Conservation (phyloP, 2,113 vertebrate genomes). For the Muntiacus muntjak region DNA sequence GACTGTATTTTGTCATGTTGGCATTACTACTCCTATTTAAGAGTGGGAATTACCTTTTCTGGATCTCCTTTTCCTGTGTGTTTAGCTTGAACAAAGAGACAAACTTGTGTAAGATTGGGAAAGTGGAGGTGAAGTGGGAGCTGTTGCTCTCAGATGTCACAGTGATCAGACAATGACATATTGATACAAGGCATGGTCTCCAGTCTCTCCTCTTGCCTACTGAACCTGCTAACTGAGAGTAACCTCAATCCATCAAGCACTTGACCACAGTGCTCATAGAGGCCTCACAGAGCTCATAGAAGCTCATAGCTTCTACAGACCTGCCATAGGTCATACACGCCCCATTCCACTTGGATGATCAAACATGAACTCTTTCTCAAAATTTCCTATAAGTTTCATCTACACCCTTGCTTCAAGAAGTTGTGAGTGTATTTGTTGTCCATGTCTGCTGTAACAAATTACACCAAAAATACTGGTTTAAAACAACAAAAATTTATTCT, state of each 20-base stretch:
- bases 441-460: background rate
- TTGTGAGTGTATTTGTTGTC: background rate
- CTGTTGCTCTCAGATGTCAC: background rate
- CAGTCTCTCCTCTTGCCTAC: background rate
- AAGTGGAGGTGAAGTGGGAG: background rate
- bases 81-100: background rate
- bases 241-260: background rate
- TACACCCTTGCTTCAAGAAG: background rate
- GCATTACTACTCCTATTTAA: background rate
- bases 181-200: background rate
- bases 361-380: background rate
- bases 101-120: background rate
- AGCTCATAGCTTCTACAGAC: background rate
- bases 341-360: background rate
- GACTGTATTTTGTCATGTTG: background rate
- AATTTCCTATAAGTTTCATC: background rate
- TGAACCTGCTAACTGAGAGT: background rate
- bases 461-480: background rate
- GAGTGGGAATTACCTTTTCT: background rate
- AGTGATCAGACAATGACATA: background rate
- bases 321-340: background rate
- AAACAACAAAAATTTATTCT: background rate
- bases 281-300: too few species aligned
- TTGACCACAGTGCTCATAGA: background rate
- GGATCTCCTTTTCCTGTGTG: background rate